Conservation (phyloP, 2,888 invertebrate genomes). For the Epsilonema sp. region DNA sequence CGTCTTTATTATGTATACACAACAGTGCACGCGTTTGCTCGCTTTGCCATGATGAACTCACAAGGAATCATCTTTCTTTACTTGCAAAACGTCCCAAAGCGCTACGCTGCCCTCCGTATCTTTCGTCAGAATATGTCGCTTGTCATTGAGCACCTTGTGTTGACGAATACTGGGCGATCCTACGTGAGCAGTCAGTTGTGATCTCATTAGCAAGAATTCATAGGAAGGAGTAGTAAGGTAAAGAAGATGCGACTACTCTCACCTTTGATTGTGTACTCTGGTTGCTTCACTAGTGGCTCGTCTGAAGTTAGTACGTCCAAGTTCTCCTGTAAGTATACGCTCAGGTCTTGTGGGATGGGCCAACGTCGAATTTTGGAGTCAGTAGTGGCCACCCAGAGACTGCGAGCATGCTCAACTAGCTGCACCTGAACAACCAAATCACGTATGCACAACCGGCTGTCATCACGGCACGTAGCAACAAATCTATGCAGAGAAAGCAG, state of each 20-base stretch:
- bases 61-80: too few species aligned
- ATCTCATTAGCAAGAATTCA: too few species aligned
- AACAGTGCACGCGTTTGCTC: too few species aligned
- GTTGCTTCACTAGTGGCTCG: not conserved
- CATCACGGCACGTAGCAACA: too few species aligned
- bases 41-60: too few species aligned
- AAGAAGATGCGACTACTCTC: too few species aligned
- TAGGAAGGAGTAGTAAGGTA: too few species aligned
- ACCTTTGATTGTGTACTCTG: not conserved
- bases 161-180: slow-evolving; percentile 86
- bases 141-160: slow-evolving; percentile 79
- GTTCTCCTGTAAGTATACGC: not conserved
- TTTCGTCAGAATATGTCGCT: slow-evolving; percentile 79
- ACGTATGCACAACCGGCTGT: too few species aligned
- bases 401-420: slow-evolving; percentile 48
- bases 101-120: slow-evolving; percentile 76
- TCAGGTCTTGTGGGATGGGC: slow-evolving; percentile 25
- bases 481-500: too few species aligned
- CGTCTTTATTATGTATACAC: too few species aligned
- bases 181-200: slow-evolving; percentile 6
- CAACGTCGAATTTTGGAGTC: slow-evolving; percentile 49
- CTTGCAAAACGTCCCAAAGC: slow-evolving; percentile 77
- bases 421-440: slow-evolving; percentile 24
- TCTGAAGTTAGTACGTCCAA: not conserved
- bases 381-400: slow-evolving; percentile 54